Evolutionary conservation across 2,797 vertebrate species (phyloP), one percentile per base, ranked within the genome.

Genomic region (Schizothorax lantsangensis): DNA sequence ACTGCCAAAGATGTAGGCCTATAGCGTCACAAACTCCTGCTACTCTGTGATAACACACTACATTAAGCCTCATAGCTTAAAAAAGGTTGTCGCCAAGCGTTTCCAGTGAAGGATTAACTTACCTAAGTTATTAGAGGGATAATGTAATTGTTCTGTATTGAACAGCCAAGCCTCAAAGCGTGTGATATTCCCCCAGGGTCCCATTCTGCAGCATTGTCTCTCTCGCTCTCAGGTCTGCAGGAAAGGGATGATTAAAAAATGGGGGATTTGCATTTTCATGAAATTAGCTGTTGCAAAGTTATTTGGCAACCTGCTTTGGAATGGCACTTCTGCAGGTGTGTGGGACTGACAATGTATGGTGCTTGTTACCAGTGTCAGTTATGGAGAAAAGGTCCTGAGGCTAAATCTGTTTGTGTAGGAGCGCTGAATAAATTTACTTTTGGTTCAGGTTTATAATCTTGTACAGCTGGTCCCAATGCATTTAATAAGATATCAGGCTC

Each of bases 141-240:
- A 89, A 91, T 91, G 87, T 89, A 89, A 92, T 92, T 89, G 91
- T 90, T 90, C 89, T 88, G 85, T 86, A 91, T 87, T 89, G 85
- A 89, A 88, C 77, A 87, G 87, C 87, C 83, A 86, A 81, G 84
- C 85, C 40, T 84, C 79, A 73, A 84, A 83, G 88, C 85, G 57
- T 88, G 84, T 87, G 86, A 88, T 89, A 88, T 90, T 91, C 87
- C 90, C 89, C 74, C 88, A 88, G 91, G 89, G 88, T 79, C 88
- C 71, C 78, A 84, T 88, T 89, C 87, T 52, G 86, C 72, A 82
- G 88, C 86, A 90, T 91, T 90, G 90, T 91, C 88, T 90, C 79
- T 86, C 88, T 52, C 57, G 54, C 81, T 88, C 83, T 90, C 79
- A 85, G 77, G 88, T 90, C 87, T 88, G 87, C 83, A 49, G 89